Conservation (phyloP, 2,113 vertebrate genomes). For the Passer montanus region DNA sequence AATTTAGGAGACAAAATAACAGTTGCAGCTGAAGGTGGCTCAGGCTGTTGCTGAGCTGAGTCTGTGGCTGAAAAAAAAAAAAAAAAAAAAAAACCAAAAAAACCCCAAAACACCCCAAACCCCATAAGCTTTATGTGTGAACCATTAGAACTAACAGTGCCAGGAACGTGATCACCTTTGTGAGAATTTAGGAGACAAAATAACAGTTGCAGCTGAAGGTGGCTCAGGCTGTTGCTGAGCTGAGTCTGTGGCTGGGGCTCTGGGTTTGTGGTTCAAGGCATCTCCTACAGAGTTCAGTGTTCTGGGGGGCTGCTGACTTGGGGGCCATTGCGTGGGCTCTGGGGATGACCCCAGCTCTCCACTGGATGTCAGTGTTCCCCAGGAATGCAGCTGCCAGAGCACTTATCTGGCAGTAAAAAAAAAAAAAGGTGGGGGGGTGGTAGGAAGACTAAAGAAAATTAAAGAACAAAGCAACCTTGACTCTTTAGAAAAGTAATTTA, state of each 20-base stretch:
- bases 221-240: not conserved
- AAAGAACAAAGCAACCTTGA: not conserved
- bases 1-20: not conserved
- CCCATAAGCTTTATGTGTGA: not conserved
- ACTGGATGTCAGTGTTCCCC: slow-evolving; percentile 82
- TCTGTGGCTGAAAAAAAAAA: not conserved
- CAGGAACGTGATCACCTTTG: not conserved
- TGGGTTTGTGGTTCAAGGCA: not conserved
- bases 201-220: not conserved
- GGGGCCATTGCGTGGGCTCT: slow-evolving; percentile 14
- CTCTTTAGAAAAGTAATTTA: slow-evolving; percentile 66
- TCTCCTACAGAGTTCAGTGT: not conserved
- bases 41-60: not conserved
- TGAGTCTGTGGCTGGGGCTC: accelerated
- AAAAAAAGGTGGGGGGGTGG: not conserved
- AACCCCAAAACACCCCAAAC: accelerated
- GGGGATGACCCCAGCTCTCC: slow-evolving; percentile 64
- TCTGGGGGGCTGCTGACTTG: not conserved
- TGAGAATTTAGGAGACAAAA: not conserved
- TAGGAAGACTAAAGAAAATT: not conserved
- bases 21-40: not conserved
- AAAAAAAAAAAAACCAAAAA: too few relatives aligned
- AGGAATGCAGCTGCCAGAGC: slow-evolving; percentile 67
- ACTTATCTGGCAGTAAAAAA: slow-evolving; percentile 77
- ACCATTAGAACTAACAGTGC: not conserved